phyloP scores from a whole-genome alignment of 53 echinoderm and acorn worm species.

The Echinarachnius parma region DNA sequence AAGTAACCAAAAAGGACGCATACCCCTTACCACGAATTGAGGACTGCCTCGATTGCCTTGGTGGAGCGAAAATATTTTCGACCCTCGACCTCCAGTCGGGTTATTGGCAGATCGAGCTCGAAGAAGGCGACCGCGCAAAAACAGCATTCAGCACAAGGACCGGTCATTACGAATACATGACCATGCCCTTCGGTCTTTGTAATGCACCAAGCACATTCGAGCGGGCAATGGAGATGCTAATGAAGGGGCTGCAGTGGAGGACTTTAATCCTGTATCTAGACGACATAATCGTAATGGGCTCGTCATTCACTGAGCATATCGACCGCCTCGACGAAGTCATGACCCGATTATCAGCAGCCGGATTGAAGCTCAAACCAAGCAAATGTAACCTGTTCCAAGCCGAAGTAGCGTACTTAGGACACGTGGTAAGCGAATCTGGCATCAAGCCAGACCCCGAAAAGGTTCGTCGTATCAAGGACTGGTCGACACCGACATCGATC shows the following conservation, averaged over 20 bases:
- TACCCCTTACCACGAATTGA: conserved; percentile 55
- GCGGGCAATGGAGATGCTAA: conserved; percentile 51
- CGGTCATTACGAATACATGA: conserved; percentile 58
- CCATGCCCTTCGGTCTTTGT: conserved; percentile 54
- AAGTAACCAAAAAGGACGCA: conserved; percentile 49
- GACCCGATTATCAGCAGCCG: not conserved
- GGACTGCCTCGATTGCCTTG: conserved; percentile 53
- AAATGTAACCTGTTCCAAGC: conserved; percentile 55
- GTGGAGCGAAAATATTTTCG: conserved; percentile 59
- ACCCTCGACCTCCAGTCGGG: conserved; percentile 64
- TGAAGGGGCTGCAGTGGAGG: conserved; percentile 65
- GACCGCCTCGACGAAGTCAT: conserved; percentile 39
- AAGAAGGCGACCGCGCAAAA: conserved; percentile 52
- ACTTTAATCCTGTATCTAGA: conserved; percentile 56
- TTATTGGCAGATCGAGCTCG: conserved; percentile 66
- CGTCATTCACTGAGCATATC: conserved; percentile 44
- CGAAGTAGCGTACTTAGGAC: conserved; percentile 50
- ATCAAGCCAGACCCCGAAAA: too few relatives aligned
- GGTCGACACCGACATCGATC: conserved; percentile 44
- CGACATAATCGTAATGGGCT: conserved; percentile 49
- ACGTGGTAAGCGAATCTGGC: conserved; percentile 17
- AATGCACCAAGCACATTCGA: conserved; percentile 51
- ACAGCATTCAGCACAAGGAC: conserved; percentile 57
- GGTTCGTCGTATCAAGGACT: too few relatives aligned
- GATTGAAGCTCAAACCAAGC: conserved; percentile 57